phyloP scores from a whole-genome alignment of 2,888 invertebrate species.

The Drepanosiphum platanoidis region DNA sequence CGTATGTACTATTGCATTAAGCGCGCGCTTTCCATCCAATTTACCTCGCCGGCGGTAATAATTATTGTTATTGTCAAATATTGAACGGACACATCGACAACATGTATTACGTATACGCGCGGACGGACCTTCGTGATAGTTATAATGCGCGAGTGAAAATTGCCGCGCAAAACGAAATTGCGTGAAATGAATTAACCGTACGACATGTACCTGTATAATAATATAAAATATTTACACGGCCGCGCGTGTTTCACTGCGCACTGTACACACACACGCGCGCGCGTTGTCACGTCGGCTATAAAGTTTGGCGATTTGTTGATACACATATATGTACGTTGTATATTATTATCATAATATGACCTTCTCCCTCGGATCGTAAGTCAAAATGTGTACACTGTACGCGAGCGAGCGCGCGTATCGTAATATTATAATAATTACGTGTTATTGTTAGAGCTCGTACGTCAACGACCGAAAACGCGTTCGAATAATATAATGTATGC shows the following conservation, averaged over 20 bases:
- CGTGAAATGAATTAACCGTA: neutral
- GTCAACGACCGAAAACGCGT: too few species aligned
- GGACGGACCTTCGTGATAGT: neutral
- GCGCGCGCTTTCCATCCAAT: neutral
- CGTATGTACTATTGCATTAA: neutral
- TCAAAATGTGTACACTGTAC: too few species aligned
- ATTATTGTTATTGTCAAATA: neutral
- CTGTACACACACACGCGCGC: too few species aligned
- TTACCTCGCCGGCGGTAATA: slow-evolving; percentile 1
- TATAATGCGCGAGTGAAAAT: too few species aligned
- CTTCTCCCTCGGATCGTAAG: neutral
- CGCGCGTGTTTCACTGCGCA: too few species aligned
- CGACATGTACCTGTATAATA: neutral
- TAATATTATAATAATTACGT: too few species aligned
- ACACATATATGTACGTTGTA: neutral
- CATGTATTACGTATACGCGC: neutral
- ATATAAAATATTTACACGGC: neutral
- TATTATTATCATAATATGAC: neutral
- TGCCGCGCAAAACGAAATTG: slow-evolving; percentile 1
- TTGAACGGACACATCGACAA: neutral
- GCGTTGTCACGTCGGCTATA: neutral
- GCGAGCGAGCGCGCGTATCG: too few species aligned
- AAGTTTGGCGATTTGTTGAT: neutral
- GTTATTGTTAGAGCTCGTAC: too few species aligned
- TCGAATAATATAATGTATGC: too few species aligned